Evolutionary conservation across 53 echinoderm and acorn worm genomes (phyloP).

Genomic region (Echinometra lucunter): DNA sequence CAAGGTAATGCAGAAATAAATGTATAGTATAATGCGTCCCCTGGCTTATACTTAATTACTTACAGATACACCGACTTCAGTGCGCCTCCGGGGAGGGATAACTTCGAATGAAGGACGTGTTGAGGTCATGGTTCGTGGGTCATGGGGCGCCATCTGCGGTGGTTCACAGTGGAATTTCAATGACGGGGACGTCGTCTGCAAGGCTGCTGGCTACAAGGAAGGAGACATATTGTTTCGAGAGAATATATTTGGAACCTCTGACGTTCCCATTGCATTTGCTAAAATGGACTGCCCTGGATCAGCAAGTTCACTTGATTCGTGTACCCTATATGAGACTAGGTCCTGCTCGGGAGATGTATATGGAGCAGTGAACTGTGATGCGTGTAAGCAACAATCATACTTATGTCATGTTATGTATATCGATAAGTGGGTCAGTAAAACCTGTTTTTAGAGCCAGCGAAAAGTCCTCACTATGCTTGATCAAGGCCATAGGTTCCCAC

Average conservation of each 20-base stretch:
- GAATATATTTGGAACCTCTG: neutral
- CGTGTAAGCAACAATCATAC: neutral
- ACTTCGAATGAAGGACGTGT: neutral
- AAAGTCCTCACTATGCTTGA: neutral
- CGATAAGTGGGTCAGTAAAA: neutral
- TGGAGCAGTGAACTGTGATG: slow-evolving; percentile 20
- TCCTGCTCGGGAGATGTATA: neutral
- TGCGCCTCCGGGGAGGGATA: neutral
- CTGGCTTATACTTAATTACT: neutral
- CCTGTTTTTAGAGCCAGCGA: neutral
- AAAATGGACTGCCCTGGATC: neutral
- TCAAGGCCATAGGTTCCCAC: neutral
- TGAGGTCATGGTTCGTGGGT: slow-evolving; percentile 15
- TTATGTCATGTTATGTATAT: neutral
- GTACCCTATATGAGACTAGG: neutral
- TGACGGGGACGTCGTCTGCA: slow-evolving; percentile 49
- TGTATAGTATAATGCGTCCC: too few species aligned
- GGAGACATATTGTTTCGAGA: neutral
- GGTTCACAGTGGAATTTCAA: slow-evolving; percentile 1
- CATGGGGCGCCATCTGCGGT: slow-evolving; percentile 61
- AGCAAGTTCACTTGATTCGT: neutral
- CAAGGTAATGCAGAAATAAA: too few species aligned
- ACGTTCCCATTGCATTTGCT: neutral
- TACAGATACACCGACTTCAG: neutral
- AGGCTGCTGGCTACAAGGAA: neutral